A percentile compares a stretch with the other conserved stretches of the same genome.
Conservation (phyloP, 2,797 vertebrate genomes). For the Crenichthys baileyi region DNA sequence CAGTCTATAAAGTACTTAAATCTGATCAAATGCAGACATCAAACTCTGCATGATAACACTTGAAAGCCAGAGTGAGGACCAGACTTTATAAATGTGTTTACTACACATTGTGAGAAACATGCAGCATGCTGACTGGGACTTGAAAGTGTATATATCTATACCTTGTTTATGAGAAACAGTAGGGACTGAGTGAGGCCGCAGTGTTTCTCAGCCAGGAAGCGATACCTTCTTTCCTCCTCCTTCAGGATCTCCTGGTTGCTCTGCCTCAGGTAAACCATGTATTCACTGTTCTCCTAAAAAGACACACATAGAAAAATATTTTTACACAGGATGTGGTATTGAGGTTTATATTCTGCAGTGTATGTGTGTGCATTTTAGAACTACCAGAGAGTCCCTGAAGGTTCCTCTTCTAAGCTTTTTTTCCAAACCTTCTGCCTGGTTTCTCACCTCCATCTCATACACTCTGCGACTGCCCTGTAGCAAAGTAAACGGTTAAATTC, state of each 20-base stretch:
- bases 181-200: slow-evolving; percentile 84
- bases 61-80: not conserved
- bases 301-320: not conserved
- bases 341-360: not conserved
- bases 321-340: not conserved
- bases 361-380: not conserved
- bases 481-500: slow-evolving; percentile 20
- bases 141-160: slow-evolving; percentile 30
- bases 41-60: not conserved
- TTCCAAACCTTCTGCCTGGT: slow-evolving; percentile 86
- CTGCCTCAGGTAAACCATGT: slow-evolving; percentile 88
- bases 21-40: not conserved
- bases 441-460: slow-evolving; percentile 92
- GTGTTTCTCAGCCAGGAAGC: slow-evolving; percentile 95
- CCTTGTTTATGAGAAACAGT: slow-evolving; percentile 83
- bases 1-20: not conserved
- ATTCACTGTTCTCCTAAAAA: slow-evolving; percentile 87
- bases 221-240: slow-evolving; percentile 94
- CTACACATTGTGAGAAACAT: not conserved
- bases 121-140: not conserved
- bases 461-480: slow-evolving; percentile 90
- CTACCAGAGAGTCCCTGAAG: slow-evolving; percentile 89
- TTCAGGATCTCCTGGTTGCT: slow-evolving; percentile 91
- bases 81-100: not conserved
- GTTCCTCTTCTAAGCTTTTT: slow-evolving; percentile 88